Evolutionary conservation across 2,797 vertebrate species (phyloP).

Genomic region (Agapornis canus): DNA sequence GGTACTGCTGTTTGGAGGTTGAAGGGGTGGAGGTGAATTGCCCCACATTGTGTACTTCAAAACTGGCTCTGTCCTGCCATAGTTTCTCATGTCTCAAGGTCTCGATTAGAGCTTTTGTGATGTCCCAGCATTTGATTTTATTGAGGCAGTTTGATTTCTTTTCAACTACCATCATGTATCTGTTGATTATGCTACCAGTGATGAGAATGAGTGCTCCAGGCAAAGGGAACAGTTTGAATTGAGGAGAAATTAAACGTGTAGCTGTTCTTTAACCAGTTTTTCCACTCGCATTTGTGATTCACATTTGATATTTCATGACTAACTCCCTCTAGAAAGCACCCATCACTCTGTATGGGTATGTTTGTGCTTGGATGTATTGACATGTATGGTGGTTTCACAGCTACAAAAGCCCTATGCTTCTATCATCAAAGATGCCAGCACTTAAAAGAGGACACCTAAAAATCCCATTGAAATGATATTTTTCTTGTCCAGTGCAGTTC

Average conservation of each 20-base stretch:
- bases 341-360: fast-evolving
- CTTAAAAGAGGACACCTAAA: background rate
- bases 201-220: background rate
- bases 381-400: background rate
- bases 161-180: background rate
- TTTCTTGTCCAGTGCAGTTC: background rate
- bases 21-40: background rate
- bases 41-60: background rate
- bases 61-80: background rate
- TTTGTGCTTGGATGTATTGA: background rate
- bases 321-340: background rate
- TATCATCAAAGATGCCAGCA: background rate
- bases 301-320: background rate
- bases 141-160: background rate
- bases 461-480: background rate
- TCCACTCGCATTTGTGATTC: background rate
- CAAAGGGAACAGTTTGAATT: background rate
- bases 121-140: background rate
- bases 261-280: background rate
- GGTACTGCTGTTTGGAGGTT: background rate
- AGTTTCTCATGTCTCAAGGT: background rate
- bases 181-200: background rate
- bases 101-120: background rate
- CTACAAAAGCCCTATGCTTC: background rate
- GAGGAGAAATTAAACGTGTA: background rate